phyloP scores from a whole-genome alignment of 2,113 vertebrate species.

The Marcusenius ussheri region DNA sequence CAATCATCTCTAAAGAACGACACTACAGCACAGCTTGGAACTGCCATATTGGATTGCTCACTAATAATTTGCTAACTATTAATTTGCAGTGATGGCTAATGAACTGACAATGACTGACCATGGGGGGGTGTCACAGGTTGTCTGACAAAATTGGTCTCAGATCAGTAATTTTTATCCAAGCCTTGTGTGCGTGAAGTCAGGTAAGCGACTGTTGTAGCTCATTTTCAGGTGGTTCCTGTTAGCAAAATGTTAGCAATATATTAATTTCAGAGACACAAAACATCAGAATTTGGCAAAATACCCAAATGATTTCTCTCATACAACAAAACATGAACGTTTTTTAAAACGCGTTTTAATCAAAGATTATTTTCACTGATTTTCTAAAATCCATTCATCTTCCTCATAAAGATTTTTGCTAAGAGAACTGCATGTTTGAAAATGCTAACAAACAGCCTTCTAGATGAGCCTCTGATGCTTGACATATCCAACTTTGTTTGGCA shows the following conservation, averaged over 20 bases:
- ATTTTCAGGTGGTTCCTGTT: too few species aligned
- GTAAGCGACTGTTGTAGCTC: neutral
- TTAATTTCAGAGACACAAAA: too few species aligned
- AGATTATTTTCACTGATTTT: neutral
- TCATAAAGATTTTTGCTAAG: neutral
- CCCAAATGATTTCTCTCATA: too few species aligned
- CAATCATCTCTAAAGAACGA: neutral
- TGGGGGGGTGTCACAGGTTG: neutral
- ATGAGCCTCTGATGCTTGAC: neutral
- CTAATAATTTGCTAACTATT: neutral
- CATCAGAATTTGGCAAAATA: too few species aligned
- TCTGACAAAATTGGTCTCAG: neutral
- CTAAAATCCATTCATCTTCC: neutral
- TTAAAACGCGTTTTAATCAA: neutral
- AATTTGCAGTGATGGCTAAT: neutral
- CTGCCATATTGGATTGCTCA: neutral
- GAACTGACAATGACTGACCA: neutral
- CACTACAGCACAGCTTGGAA: neutral
- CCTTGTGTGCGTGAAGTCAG: neutral
- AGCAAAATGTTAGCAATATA: too few species aligned
- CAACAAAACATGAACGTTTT: neutral
- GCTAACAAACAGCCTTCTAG: neutral
- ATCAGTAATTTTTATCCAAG: neutral
- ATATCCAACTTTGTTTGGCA: neutral
- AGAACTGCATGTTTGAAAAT: neutral